A percentile compares a stretch with the other conserved stretches of the same genome.
Conservation (phyloP, 2,113 vertebrate genomes). For the Platichthys stellatus region DNA sequence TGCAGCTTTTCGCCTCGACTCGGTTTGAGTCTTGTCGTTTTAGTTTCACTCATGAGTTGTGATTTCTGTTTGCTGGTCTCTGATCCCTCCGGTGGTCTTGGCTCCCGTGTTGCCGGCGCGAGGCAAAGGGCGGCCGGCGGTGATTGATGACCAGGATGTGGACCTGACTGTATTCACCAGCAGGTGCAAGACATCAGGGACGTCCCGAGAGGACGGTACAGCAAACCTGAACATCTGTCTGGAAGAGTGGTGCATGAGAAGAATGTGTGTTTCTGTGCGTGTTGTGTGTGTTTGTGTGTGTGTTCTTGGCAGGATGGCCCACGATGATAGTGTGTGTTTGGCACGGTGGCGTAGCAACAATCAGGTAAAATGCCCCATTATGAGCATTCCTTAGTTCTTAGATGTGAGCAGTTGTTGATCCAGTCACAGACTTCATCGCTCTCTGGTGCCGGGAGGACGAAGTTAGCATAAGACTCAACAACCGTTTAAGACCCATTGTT, state of each 20-base stretch:
- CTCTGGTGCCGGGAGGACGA: constrained; percentile 13
- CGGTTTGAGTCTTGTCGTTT: not conserved
- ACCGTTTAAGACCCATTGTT: constrained; percentile 20
- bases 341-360: constrained; percentile 63
- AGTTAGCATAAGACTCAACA: constrained; percentile 47
- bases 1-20: not conserved
- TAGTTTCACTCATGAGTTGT: not conserved
- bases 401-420: constrained; percentile 43
- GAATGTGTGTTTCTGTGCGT: not conserved
- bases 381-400: constrained; percentile 61
- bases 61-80: not conserved
- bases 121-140: constrained; percentile 22
- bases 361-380: constrained; percentile 75
- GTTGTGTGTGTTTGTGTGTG: not conserved
- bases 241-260: constrained; percentile 8
- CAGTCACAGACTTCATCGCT: constrained; percentile 47
- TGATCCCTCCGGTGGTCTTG: constrained; percentile 20
- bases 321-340: constrained; percentile 54
- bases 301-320: constrained; percentile 46
- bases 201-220: constrained; percentile 24
- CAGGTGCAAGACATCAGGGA: constrained; percentile 66
- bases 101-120: constrained; percentile 21
- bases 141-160: constrained; percentile 61
- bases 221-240: constrained; percentile 62
- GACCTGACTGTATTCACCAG: constrained; percentile 27